Conservation (phyloP, 1,140 invertebrate genomes). For the Bombus vancouverensis region DNA sequence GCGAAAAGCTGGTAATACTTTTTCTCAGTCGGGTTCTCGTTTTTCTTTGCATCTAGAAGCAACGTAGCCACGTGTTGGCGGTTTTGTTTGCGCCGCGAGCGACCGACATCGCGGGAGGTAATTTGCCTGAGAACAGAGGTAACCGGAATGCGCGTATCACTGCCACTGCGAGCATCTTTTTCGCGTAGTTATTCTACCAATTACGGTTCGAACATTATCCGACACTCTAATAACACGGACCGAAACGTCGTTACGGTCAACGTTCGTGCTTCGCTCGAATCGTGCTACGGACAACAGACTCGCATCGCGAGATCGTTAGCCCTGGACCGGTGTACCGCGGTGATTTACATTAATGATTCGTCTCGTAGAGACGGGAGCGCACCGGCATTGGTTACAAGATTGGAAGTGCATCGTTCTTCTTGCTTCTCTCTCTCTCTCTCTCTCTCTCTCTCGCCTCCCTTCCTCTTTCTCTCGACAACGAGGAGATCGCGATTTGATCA, state of each 20-base stretch:
- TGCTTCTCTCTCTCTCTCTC: background rate
- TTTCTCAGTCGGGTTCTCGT: no score
- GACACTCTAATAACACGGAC: slow-evolving; percentile 13
- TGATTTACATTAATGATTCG: slow-evolving; percentile 40
- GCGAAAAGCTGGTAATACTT: no score
- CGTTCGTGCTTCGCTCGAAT: background rate
- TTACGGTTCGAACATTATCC: slow-evolving; percentile 32
- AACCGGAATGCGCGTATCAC: no score
- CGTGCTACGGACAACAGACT: slow-evolving; percentile 3
- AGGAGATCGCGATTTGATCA: background rate
- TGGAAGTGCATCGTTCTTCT: background rate
- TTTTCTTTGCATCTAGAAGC: no score
- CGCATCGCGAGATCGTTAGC: slow-evolving; percentile 33
- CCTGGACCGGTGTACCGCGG: slow-evolving; percentile 9
- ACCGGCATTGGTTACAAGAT: background rate
- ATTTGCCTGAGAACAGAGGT: no score
- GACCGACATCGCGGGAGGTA: no score
- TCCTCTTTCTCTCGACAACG: background rate
- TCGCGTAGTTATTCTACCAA: slow-evolving; percentile 25
- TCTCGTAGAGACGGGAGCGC: slow-evolving; percentile 4
- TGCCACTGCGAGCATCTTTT: no score
- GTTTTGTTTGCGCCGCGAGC: no score
- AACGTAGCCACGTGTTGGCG: no score
- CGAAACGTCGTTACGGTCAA: slow-evolving; percentile 17
- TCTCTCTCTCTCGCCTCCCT: background rate